Base-by-base conservation (phyloP, 2,113 vertebrate species). In the Heteronetta atricapilla region DNA sequence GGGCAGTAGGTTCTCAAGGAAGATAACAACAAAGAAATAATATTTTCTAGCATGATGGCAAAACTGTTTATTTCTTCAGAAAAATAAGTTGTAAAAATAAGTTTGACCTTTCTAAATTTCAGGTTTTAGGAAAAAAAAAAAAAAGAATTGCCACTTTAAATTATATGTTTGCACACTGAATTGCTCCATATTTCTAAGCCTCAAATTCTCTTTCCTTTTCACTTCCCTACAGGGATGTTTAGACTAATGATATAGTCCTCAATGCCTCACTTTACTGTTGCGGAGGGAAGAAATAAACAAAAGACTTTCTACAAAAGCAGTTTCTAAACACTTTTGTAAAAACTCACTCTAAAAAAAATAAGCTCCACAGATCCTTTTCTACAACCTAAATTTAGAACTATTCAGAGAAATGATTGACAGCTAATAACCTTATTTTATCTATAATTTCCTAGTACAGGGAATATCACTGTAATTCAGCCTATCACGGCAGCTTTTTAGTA, bases 11-110 rank as follows among this genome's bases (percentile, higher is more conserved):
- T 82, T 90, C 77, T 85, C 28, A 85, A 76, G 48, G 33, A 88
- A 95, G 42, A 78, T 88, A 83, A 74, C 46, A 86, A 67, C 69
- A 80, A 95, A 92, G 15, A 76, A 79, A 60, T 33, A 91, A 62
- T n/a, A 62, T 79, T 93, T 90, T 83, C 79, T 81, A 72, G 14
- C 33, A 53, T 63, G 56, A 94, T 73, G 63, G 44, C 78, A 80
- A 89, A 94, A 44, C 46, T 70, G 52, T 83, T 95, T 93, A 84
- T 95, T 95, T 90, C 62, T 93, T 88, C 81, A 94, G 53, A 91
- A 90, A 94, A 91, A 64, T 46, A 84, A 50, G 22, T 88, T 62
- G 29, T 75, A 86, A 93, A 91, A 95, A 84, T 86, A 86, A 80
- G 33, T 91, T 86, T 74, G 73, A 95, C 68, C 90, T 96, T 92